Base-by-base conservation (phyloP, 2,888 invertebrate species). In the Drosophila pseudotakahashii region DNA sequence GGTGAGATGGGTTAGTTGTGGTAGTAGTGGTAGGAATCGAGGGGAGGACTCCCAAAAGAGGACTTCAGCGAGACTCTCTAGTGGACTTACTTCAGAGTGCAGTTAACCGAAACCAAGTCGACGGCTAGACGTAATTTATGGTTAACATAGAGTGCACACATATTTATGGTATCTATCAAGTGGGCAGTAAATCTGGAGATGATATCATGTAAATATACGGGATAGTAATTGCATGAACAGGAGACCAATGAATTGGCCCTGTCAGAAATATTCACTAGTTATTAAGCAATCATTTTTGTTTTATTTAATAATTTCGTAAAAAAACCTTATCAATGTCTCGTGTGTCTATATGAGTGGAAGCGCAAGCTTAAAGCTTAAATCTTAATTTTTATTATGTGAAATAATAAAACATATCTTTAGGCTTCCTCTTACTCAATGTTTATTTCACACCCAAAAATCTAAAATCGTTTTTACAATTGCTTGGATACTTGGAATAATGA, bases 101-200 rank as follows among this genome's bases (percentile, higher is more conserved):
- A 82, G 83, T 83, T 86, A 83, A 86, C 78, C 83, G 82, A 77
- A 81, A 76, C 82, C 68, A 75, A 52, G 51, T 52, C 37, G 51
- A 45, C 37, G 36, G 44, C 42, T 45, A 41, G 63, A 50, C 60
- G 70, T 85, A 77, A 81, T 81, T 81, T 85, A 81, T 81, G 85
- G 82, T 57, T 54, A 73, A 63, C 64, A 74, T 80, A 78, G 47
- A 80, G 83, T 80, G 71, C 82, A 73, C 77, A 63, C 79, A 77
- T 61, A 32, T 61, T 47, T 75, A 75, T 75, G 61, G 32, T 60
- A 61, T 57, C 61, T 61, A 57, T 61, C 58, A 45, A 59, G 44
- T 45, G 37, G 23, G 19, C 57, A 37, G 45, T 57, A 61, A 57
- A 36, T 61, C 36, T 51, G 14, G 32, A 41, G 52, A 37, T 41